phyloP scores from a whole-genome alignment of 2,888 invertebrate species.

The Amphipyra berbera region DNA sequence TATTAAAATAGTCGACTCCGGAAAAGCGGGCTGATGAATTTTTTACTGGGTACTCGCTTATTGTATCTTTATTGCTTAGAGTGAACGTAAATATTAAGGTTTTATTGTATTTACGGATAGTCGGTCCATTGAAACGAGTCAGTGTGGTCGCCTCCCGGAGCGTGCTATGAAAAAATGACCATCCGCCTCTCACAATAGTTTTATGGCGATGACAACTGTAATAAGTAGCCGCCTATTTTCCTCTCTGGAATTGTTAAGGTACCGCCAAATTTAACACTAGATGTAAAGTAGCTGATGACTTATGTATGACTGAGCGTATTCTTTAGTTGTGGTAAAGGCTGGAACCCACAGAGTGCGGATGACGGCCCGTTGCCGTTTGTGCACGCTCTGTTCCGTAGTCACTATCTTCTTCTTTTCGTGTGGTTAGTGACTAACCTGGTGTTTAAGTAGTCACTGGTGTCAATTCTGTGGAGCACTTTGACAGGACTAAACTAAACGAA shows the following conservation, averaged over 20 bases:
- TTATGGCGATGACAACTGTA: slow-evolving; percentile 83
- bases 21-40: slow-evolving; percentile 68
- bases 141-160: slow-evolving; percentile 87
- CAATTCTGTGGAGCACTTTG: too few species aligned
- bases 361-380: too few species aligned
- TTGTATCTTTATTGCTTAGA: slow-evolving; percentile 85
- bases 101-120: slow-evolving; percentile 88
- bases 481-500: too few species aligned
- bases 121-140: slow-evolving; percentile 73
- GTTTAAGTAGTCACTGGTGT: too few species aligned
- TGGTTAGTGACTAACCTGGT: too few species aligned
- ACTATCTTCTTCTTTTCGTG: too few species aligned
- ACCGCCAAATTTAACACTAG: slow-evolving; percentile 86
- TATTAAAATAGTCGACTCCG: slow-evolving; percentile 26
- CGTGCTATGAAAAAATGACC: slow-evolving; percentile 77
- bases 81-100: slow-evolving; percentile 85
- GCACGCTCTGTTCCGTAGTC: too few species aligned
- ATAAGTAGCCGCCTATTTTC: slow-evolving; percentile 74
- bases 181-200: slow-evolving; percentile 77
- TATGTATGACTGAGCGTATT: slow-evolving; percentile 82
- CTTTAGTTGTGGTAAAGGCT: slow-evolving; percentile 56
- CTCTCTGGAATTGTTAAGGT: slow-evolving; percentile 74
- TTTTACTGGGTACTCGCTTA: slow-evolving; percentile 81
- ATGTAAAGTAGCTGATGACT: slow-evolving; percentile 78
- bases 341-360: too few species aligned